A percentile compares a stretch with the other conserved stretches of the same genome.
These are phyloP conservation scores for Mimas tiliae DNA, from an alignment of 2,888 invertebrate genomes.

Conservation along the genomic window DNA sequence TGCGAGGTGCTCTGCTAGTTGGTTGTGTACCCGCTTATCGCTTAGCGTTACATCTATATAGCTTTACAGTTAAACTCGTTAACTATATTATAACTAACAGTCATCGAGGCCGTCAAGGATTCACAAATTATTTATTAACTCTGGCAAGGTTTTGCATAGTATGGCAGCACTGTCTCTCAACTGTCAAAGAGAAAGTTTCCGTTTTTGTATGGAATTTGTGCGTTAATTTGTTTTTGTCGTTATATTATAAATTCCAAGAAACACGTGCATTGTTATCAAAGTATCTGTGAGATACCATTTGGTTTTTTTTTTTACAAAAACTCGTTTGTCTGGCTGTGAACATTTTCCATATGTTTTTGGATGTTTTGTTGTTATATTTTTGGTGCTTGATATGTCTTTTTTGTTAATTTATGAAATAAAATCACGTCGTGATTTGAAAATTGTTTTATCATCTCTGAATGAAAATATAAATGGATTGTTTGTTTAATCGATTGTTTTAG, in stretches of 20 bases:
- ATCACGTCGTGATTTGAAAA: not conserved
- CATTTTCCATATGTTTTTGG: constrained; percentile 38
- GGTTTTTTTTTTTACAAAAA: constrained; percentile 19
- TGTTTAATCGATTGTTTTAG: too few relatives aligned
- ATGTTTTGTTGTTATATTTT: constrained; percentile 19
- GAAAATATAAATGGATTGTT: not conserved
- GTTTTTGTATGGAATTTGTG: not conserved
- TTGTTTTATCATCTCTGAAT: not conserved
- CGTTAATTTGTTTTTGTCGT: not conserved
- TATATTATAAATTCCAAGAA: not conserved
- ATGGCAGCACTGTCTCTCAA: not conserved
- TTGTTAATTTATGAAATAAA: constrained; percentile 2
- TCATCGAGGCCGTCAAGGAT: not conserved
- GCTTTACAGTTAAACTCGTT: constrained; percentile 50
- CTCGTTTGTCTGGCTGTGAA: constrained; percentile 50
- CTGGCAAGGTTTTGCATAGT: not conserved
- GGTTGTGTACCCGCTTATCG: constrained; percentile 69
- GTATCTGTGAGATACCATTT: constrained; percentile 1
- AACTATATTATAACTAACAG: not conserved
- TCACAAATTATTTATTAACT: constrained; percentile 8
- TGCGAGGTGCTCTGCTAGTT: constrained; percentile 77
- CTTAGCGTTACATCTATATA: constrained; percentile 53
- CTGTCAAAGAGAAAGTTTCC: not conserved
- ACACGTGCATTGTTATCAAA: not conserved
- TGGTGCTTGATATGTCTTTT: not conserved